Conservation (phyloP, 2,888 invertebrate genomes). For the Drosophila niveifrons region DNA sequence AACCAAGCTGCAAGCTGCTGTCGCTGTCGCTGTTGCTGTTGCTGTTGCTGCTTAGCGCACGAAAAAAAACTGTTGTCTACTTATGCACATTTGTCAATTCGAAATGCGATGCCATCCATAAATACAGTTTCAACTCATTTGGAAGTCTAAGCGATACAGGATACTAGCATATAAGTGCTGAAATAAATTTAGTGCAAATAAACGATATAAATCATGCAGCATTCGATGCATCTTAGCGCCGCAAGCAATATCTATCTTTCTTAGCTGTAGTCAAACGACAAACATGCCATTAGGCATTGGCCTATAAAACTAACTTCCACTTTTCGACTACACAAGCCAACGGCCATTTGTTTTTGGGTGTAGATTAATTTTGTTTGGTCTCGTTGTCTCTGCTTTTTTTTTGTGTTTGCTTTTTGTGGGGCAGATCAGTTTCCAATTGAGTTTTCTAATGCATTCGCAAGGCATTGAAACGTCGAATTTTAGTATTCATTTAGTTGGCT, state of each 20-base stretch:
- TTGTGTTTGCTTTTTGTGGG: background rate
- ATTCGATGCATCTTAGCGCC: background rate
- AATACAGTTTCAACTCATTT: constrained; percentile 47
- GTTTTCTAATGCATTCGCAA: constrained; percentile 49
- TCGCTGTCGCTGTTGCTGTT: constrained; percentile 4
- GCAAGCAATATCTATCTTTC: background rate
- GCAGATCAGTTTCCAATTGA: constrained; percentile 23
- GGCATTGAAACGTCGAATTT: constrained; percentile 11
- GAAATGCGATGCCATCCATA: constrained; percentile 38
- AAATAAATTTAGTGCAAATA: constrained; percentile 5
- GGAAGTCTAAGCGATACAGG: constrained; percentile 35
- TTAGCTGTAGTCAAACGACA: background rate
- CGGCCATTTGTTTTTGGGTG: constrained; percentile 6
- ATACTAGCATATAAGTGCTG: constrained; percentile 8
- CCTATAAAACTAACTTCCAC: constrained; percentile 22
- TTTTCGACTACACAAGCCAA: constrained; percentile 9
- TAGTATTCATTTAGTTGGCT: constrained; percentile 39
- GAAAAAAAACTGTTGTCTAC: constrained; percentile 54
- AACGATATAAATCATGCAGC: background rate
- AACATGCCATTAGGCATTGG: constrained; percentile 13
- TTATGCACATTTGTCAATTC: constrained; percentile 64
- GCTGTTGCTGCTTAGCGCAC: constrained; percentile 12
- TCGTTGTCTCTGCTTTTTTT: no score
- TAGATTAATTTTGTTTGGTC: constrained; percentile 14
- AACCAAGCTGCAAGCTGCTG: constrained; percentile 5